A percentile compares a stretch with the other conserved stretches of the same genome.
Evolutionary conservation across 2,113 vertebrate species (phyloP).

Genomic region (Lophochroa leadbeateri): DNA sequence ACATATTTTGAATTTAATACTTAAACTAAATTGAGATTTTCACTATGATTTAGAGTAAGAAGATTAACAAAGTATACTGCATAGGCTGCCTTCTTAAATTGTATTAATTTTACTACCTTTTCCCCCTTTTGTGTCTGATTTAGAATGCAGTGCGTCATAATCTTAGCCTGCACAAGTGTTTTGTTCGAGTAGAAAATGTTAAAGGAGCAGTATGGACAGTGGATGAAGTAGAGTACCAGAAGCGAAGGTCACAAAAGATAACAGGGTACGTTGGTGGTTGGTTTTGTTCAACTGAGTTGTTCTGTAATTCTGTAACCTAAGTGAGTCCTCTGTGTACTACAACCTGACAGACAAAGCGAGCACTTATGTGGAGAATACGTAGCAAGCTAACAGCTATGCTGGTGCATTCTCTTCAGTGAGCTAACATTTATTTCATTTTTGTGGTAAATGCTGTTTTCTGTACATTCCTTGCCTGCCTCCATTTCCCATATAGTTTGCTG

Average conservation of each 20-base stretch:
- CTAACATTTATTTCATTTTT: conserved; percentile 62
- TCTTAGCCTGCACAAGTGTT: conserved; percentile 99
- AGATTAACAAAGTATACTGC: conserved; percentile 72
- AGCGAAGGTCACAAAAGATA: conserved; percentile 99
- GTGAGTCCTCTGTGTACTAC: conserved; percentile 56
- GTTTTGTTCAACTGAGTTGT: conserved; percentile 67
- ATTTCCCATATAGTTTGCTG: neutral
- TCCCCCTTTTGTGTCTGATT: conserved; percentile 72
- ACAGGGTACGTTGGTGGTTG: conserved; percentile 87
- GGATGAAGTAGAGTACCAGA: conserved; percentile 99
- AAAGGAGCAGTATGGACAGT: conserved; percentile 99
- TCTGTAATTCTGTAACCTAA: conserved; percentile 58
- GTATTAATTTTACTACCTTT: conserved; percentile 74
- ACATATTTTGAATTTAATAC: conserved; percentile 77
- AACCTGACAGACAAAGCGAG: conserved; percentile 59
- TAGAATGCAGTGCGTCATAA: conserved; percentile 99
- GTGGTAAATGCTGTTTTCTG: conserved; percentile 47
- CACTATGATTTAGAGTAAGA: conserved; percentile 72
- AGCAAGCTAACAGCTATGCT: conserved; percentile 46
- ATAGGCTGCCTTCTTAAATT: conserved; percentile 73
- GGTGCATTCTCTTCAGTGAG: conserved; percentile 47
- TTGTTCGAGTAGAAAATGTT: conserved; percentile 99
- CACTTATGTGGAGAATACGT: conserved; percentile 18
- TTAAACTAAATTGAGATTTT: conserved; percentile 76
- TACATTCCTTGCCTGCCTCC: conserved; percentile 4